Conservation (phyloP, 1,140 invertebrate species). For the Delia radicum region DNA sequence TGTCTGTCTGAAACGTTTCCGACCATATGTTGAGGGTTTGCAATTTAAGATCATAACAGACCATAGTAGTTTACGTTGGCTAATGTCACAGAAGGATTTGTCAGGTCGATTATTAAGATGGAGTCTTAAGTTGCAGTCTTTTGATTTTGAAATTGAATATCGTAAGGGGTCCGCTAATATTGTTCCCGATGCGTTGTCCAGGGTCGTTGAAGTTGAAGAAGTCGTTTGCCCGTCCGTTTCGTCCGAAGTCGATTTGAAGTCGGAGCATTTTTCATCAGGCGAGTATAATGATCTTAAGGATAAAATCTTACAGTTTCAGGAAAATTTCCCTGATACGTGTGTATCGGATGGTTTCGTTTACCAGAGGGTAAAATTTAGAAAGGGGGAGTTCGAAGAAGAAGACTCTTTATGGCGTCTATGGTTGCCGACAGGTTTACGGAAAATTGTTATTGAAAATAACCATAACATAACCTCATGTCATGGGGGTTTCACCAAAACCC, state of each 20-base stretch:
- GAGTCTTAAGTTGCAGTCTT: background rate
- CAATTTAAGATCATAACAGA: conserved; percentile 51
- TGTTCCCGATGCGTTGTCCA: background rate
- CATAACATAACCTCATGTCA: background rate
- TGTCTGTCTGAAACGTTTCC: conserved; percentile 50
- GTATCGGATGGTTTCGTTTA: background rate
- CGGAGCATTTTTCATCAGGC: background rate
- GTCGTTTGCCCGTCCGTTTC: background rate
- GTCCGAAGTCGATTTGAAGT: background rate
- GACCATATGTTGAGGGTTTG: conserved; percentile 51
- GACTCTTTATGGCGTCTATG: conserved; percentile 4
- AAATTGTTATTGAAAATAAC: background rate
- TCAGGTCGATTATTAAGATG: background rate
- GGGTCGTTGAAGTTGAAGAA: background rate
- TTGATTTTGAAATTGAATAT: background rate
- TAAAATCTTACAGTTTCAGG: background rate
- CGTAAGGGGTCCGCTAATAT: background rate
- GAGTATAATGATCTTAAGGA: background rate
- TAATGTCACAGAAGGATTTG: conserved; percentile 21
- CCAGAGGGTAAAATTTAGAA: background rate
- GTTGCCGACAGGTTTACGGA: background rate
- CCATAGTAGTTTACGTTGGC: conserved; percentile 41
- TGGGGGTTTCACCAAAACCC: no score
- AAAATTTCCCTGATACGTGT: background rate
- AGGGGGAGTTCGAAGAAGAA: background rate